Conservation (phyloP, 1,140 invertebrate genomes). For the Lepidostoma basale region DNA sequence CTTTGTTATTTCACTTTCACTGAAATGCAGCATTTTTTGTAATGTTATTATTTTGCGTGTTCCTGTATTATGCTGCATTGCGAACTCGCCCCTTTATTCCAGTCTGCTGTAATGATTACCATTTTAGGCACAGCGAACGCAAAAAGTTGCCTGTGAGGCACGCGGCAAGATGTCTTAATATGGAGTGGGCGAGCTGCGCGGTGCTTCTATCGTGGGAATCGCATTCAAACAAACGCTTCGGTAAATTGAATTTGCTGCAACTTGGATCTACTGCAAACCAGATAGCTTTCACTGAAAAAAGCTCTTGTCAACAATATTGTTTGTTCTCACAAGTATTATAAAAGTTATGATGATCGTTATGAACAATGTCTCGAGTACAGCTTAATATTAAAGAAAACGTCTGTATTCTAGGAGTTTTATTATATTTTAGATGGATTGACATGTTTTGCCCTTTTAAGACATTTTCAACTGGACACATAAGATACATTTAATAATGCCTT, state of each 20-base stretch:
- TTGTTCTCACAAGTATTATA: too few species aligned
- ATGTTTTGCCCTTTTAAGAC: too few species aligned
- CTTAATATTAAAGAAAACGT: too few species aligned
- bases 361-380: too few species aligned
- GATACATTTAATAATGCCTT: too few species aligned
- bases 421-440: too few species aligned
- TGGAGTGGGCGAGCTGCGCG: neutral
- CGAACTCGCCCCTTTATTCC: conserved; percentile 1
- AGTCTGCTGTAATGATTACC: neutral
- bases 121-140: conserved; percentile 4
- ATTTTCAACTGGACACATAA: too few species aligned
- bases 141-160: conserved; percentile 6
- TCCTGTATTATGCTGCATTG: neutral
- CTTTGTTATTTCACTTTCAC: neutral
- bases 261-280: too few species aligned
- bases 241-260: conserved; percentile 12
- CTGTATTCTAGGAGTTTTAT: too few species aligned
- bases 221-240: conserved; percentile 6
- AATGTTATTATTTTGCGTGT: neutral
- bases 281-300: too few species aligned
- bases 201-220: conserved; percentile 1
- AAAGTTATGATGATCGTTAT: too few species aligned
- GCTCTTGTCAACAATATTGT: too few species aligned
- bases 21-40: conserved; percentile 1
- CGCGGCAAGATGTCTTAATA: neutral